A percentile compares a stretch with the other conserved stretches of the same genome.
phyloP scores from a whole-genome alignment of 1,140 invertebrate species.

The Glossosoma conforme region DNA sequence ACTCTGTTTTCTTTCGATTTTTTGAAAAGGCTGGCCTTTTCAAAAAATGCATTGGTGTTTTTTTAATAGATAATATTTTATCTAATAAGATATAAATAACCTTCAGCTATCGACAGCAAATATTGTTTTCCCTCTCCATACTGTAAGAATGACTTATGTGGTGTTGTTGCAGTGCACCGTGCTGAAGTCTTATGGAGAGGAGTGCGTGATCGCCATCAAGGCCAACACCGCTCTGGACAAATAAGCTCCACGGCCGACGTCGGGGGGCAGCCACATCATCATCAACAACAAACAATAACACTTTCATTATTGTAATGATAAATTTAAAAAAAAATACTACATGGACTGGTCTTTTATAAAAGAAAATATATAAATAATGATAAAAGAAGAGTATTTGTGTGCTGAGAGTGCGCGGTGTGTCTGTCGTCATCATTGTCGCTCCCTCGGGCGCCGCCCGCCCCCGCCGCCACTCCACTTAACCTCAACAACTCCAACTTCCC shows the following conservation, averaged over 20 bases:
- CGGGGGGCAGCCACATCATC: constrained; percentile 10
- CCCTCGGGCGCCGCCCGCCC: constrained; percentile 9
- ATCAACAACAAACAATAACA: constrained; percentile 21
- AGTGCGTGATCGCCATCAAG: constrained; percentile 91
- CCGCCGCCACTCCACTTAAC: no score
- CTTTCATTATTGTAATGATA: constrained; percentile 31
- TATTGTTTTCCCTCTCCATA: neutral
- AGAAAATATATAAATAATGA: constrained; percentile 32
- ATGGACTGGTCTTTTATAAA: constrained; percentile 33
- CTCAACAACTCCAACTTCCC: no score
- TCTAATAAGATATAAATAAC: no score
- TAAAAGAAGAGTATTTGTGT: constrained; percentile 32
- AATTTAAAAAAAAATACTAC: constrained; percentile 28
- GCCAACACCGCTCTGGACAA: constrained; percentile 89
- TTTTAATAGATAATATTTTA: no score
- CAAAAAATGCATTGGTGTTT: no score
- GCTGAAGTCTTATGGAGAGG: constrained; percentile 85
- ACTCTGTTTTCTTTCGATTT: no score
- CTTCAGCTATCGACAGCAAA: neutral
- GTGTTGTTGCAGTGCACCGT: constrained; percentile 71
- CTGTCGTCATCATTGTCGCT: constrained; percentile 22
- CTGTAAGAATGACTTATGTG: neutral
- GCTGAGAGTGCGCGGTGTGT: constrained; percentile 28
- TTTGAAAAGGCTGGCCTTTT: no score
- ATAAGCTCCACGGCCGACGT: constrained; percentile 52